phyloP scores from a whole-genome alignment of 1,140 invertebrate species.

The Aphidius gifuensis region DNA sequence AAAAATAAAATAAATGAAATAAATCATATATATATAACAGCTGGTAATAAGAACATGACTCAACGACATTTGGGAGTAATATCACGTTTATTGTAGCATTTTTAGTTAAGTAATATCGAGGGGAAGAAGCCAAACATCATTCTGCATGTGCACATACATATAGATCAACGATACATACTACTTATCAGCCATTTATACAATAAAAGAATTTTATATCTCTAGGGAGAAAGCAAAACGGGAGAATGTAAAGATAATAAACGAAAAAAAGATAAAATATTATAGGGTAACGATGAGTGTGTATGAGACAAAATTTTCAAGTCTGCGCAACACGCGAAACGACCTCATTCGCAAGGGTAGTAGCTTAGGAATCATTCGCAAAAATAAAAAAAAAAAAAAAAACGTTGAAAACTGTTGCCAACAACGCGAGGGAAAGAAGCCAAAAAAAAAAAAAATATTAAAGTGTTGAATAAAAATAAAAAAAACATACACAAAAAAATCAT shows the following conservation, averaged over 20 bases:
- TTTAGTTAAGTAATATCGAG: background rate
- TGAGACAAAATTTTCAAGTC: conserved; percentile 4
- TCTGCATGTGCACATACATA: too few species aligned
- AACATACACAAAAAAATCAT: conserved; percentile 14
- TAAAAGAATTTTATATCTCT: too few species aligned
- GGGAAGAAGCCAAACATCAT: too few species aligned
- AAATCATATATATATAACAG: conserved; percentile 13
- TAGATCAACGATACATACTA: too few species aligned
- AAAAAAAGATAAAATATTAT: background rate
- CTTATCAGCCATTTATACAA: too few species aligned
- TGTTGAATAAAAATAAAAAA: conserved; percentile 8
- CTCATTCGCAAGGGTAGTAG: conserved; percentile 4
- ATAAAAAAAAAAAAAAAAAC: background rate
- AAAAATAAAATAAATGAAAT: background rate
- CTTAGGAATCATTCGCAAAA: conserved; percentile 10
- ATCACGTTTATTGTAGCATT: conserved; percentile 10
- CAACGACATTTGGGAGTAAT: conserved; percentile 3
- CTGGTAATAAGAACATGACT: background rate
- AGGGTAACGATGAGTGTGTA: background rate
- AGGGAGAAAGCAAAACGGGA: background rate
- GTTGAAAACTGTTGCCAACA: too few species aligned
- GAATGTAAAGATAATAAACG: background rate
- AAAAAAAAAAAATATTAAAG: conserved; percentile 1
- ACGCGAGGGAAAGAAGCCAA: background rate
- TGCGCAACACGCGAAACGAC: conserved; percentile 10